Base-by-base conservation (phyloP, 2,888 invertebrate genomes). In the Trachelus troglodyta region DNA sequence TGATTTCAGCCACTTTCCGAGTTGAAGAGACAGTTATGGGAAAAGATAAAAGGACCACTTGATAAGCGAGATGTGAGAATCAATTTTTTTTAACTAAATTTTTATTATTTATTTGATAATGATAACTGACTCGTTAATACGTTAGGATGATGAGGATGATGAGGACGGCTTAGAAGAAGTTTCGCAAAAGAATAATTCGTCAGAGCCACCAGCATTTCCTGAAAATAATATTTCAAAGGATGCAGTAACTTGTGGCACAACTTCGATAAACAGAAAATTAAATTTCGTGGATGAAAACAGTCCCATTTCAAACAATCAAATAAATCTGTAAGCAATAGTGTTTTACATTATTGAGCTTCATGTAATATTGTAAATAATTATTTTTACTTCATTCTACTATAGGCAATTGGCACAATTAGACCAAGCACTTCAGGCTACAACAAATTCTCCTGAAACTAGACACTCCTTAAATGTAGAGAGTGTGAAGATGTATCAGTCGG, bases 1-100 rank as follows among this genome's bases (percentile, higher is more conserved):
- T 35, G 69, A 80, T 84, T 87, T 35, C 77, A 92, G 91, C 92
- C 92, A 34, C 81, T 92, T 15, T 90, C 91, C 0, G 92, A 91
- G 56, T 79, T 92, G 4, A 91, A 90, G 78, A 86, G 81, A 34
- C 87, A 87, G 71, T 83, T 92, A 6, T 92, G 92, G 92, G 86
- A 90, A 37, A 91, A 92, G 83, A 82, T 92, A 35, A 87, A 86
- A 79, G 84, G 86, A 23, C 82, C 87, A 37, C 83, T 71, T 12
- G 76, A 80, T 37, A 30, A 78, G 35, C 79, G 81, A n/a, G 81
- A 83, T 73, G 89, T 88, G 81, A 78, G 79, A 80, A 31, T 56
- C 56, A 56, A 69, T 4, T 68, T 30, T 35, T 75, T 74, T 9
- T 6, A 23, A 9, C 23, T 23, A 56, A 56, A 56, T 9, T 77